Evolutionary conservation across 2,113 vertebrate species (phyloP).

Genomic region (Gobius niger): DNA sequence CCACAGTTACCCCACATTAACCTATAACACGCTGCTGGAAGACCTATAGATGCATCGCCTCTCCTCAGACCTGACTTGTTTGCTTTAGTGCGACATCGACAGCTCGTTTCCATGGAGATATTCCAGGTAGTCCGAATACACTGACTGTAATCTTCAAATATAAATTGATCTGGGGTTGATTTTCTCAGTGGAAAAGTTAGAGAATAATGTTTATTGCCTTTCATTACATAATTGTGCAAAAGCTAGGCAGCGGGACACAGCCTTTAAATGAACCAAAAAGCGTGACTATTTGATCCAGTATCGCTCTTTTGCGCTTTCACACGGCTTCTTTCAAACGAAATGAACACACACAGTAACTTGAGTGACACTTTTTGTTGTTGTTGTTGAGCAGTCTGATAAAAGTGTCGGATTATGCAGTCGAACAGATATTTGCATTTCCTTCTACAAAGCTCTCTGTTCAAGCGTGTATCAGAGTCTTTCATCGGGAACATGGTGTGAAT

Average conservation of each 20-base stretch:
- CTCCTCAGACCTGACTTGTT: too few relatives aligned
- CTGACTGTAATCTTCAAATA: too few relatives aligned
- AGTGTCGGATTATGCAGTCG: conserved; percentile 8
- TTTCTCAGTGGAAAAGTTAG: too few relatives aligned
- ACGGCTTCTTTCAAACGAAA: conserved; percentile 21
- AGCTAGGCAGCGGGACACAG: background rate
- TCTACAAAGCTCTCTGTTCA: conserved; percentile 8
- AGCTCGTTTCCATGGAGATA: too few relatives aligned
- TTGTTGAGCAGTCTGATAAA: conserved; percentile 11
- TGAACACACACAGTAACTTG: conserved; percentile 18
- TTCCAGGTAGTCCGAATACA: too few relatives aligned
- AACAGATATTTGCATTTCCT: conserved; percentile 32
- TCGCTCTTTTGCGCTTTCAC: conserved; percentile 7
- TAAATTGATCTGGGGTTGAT: too few relatives aligned
- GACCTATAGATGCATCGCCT: background rate
- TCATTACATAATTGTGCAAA: background rate
- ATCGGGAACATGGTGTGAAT: background rate
- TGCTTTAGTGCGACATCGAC: too few relatives aligned
- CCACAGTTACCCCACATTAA: conserved; percentile 52
- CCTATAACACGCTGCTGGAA: conserved; percentile 41
- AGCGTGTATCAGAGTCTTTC: conserved; percentile 14
- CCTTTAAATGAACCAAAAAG: conserved; percentile 12
- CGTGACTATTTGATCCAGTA: conserved; percentile 12
- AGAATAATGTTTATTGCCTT: too few relatives aligned
- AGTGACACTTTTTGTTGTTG: conserved; percentile 19